Conservation (phyloP, 2,888 invertebrate genomes). For the Drosophila neonasuta region DNA sequence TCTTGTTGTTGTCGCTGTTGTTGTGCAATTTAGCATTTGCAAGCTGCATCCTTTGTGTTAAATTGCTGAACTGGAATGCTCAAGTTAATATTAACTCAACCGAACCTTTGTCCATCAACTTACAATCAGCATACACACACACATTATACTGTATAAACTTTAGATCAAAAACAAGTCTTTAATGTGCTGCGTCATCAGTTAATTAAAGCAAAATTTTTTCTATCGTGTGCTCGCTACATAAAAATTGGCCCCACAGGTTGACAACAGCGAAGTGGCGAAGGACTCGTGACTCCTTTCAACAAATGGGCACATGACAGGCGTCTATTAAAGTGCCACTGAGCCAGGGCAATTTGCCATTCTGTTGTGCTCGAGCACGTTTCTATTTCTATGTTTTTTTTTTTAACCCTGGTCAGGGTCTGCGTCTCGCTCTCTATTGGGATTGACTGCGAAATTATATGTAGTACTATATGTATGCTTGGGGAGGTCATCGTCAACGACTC, state of each 20-base stretch:
- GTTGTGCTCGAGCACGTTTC: constrained; percentile 1
- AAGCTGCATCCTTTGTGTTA: constrained; percentile 44
- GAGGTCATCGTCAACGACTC: constrained; percentile 49
- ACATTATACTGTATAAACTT: constrained; percentile 1
- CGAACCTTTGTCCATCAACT: constrained; percentile 21
- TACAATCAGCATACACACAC: constrained; percentile 1
- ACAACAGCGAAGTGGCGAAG: constrained; percentile 9
- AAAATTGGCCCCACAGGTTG: constrained; percentile 27
- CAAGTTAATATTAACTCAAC: constrained; percentile 32
- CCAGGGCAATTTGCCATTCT: constrained; percentile 47
- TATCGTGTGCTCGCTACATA: constrained; percentile 43
- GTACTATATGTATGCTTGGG: constrained; percentile 39
- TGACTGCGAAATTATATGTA: constrained; percentile 46
- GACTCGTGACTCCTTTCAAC: constrained; percentile 29
- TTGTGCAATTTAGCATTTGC: constrained; percentile 47
- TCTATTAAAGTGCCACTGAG: constrained; percentile 48
- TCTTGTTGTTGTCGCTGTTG: constrained; percentile 8
- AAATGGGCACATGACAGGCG: constrained; percentile 63
- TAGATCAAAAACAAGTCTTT: constrained; percentile 39
- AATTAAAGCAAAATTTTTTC: constrained; percentile 61
- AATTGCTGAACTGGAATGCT: constrained; percentile 43
- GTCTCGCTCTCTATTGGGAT: background rate
- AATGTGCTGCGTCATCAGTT: constrained; percentile 20
- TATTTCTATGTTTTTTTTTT: no score
- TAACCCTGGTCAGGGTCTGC: background rate